A percentile compares a stretch with the other conserved stretches of the same genome.
These are phyloP conservation scores for Crocidura indochinensis DNA, from an alignment of 2,797 vertebrate species.

Conservation along the genomic window DNA sequence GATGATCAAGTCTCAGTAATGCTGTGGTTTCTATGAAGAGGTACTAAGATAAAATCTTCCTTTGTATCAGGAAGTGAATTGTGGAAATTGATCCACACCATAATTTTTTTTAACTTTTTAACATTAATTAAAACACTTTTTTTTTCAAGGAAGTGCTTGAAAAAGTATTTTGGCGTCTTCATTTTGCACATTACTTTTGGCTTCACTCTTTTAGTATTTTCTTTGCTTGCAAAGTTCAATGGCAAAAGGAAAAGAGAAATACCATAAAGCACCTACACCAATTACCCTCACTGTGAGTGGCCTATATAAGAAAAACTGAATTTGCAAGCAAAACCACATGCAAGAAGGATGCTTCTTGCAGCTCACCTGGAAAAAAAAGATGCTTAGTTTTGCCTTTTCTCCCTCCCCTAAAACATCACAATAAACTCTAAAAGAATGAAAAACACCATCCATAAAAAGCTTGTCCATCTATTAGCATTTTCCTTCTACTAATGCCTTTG, in stretches of 20 bases:
- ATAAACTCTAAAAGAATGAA: conserved; percentile 52
- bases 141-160: conserved; percentile 9
- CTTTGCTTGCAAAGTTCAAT: conserved; percentile 41
- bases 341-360: conserved; percentile 12
- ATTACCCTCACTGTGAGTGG: background rate
- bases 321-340: conserved; percentile 26
- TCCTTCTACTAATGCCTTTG: conserved; percentile 1
- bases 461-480: conserved; percentile 46
- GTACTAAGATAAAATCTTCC: background rate
- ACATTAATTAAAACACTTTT: too few relatives aligned
- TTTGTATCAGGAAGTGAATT: conserved; percentile 4
- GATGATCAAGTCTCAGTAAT: rapidly evolving
- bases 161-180: background rate
- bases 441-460: conserved; percentile 43
- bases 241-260: background rate
- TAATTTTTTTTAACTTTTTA: conserved; percentile 5
- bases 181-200: conserved; percentile 1
- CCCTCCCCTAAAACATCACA: background rate
- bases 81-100: conserved; percentile 9
- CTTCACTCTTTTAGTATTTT: conserved; percentile 5
- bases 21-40: background rate
- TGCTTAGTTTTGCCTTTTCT: conserved; percentile 15
- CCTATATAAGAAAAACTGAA: conserved; percentile 59
- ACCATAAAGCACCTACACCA: conserved; percentile 7
- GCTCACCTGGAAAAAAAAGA: conserved; percentile 58